Evolutionary conservation across 2,113 vertebrate species (phyloP), one percentile per base, ranked within the genome.

Genomic region (Fukomys damarensis): DNA sequence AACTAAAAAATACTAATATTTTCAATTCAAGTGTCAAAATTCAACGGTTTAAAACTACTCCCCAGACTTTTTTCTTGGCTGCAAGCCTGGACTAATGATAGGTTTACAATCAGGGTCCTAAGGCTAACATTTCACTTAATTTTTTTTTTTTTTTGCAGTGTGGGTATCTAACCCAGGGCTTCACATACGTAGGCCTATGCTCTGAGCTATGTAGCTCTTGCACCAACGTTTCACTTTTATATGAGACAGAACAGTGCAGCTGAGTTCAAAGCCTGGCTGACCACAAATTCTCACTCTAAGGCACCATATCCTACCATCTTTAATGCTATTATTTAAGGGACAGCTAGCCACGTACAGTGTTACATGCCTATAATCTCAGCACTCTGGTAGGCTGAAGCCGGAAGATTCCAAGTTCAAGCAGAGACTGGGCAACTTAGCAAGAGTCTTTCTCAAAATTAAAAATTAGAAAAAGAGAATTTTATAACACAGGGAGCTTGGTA

Each of bases 1-100:
- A 95, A 80, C 19, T 77, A 54, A 95, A 92, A 94, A 89, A 92
- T 74, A 88, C 13, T 87, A 95, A 43, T 59, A 94, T 91, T 94
- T 94, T 82, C 35, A 96, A 88, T 83, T 95, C 68, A 95, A 82
- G 80, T 74, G 24, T 80, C n/a, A 94, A 61, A 86, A 70, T n/a
- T 43, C 30, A 93, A n/a, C 54, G 43, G 49, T 76, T 86, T 92
- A 81, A 90, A 93, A 85, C 52, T 80, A 61, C 41, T 26, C 38
- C 46, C 35, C 70, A 59, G 5, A 54, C 61, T 91, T 95, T 86
- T 72, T 79, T 35, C 46, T 96, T 92, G 63, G 49, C 79, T 87
- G 74, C 86, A 77, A 90, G 46, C 41, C 58, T 93, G 35, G 41
- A 41, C 52, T 81, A 93, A 63, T 17, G 49, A 49, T 56, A 24